phyloP scores from a whole-genome alignment of 2,113 vertebrate species.

The Lynx canadensis region DNA sequence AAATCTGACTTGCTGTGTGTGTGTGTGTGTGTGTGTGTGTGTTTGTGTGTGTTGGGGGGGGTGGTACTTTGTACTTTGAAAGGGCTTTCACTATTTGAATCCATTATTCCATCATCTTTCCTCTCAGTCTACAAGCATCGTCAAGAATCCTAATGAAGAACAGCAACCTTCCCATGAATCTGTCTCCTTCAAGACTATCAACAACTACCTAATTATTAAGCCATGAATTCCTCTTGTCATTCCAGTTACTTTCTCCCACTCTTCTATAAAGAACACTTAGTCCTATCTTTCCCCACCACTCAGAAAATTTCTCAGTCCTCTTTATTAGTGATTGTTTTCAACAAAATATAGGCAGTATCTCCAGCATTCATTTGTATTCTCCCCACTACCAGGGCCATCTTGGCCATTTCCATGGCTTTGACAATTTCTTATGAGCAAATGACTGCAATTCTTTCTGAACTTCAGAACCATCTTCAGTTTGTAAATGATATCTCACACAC shows the following conservation, averaged over 20 bases:
- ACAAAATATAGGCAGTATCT: not conserved
- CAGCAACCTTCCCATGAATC: not conserved
- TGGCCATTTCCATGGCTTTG: not conserved
- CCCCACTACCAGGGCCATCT: not conserved
- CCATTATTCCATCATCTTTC: slow-evolving; percentile 60
- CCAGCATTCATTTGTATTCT: not conserved
- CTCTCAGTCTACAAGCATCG: slow-evolving; percentile 26
- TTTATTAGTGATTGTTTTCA: not conserved
- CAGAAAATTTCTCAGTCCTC: not conserved
- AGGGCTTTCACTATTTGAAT: slow-evolving; percentile 40
- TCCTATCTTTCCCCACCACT: not conserved
- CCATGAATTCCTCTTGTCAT: not conserved
- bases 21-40: not conserved
- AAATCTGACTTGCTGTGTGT: slow-evolving; percentile 18
- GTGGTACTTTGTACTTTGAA: slow-evolving; percentile 40
- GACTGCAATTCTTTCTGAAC: not conserved
- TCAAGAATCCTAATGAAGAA: slow-evolving; percentile 5
- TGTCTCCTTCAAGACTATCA: not conserved
- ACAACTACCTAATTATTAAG: not conserved
- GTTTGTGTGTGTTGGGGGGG: no score
- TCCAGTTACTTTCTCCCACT: not conserved
- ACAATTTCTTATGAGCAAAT: not conserved
- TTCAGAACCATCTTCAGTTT: not conserved
- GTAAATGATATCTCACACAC: not conserved
- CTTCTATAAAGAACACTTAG: not conserved